Percentiles rank a stretch among this genome's conserved stretches.
Evolutionary conservation across 2,797 vertebrate species (phyloP).

Genomic region (Hydrolagus colliei): DNA sequence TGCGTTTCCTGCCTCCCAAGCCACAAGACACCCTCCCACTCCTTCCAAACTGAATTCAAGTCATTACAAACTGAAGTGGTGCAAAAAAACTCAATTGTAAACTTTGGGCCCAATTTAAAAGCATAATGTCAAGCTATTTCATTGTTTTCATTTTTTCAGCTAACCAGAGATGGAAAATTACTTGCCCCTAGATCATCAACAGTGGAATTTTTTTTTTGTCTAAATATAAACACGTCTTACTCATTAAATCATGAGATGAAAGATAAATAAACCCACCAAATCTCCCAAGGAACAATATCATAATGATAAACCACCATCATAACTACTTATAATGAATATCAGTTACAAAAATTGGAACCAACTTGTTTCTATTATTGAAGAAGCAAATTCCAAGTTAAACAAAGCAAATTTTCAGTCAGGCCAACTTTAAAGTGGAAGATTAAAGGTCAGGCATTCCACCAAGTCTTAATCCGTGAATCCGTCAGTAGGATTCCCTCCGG

Average conservation of each 20-base stretch:
- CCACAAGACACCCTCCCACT: no score
- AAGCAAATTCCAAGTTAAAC: no score
- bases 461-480: no score
- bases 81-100: background rate
- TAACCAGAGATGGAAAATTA: background rate
- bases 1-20: background rate
- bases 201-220: conserved; percentile 8
- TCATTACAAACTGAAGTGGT: background rate
- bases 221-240: background rate
- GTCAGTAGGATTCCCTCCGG: no score
- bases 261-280: background rate
- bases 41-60: no score
- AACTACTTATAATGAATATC: background rate
- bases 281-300: background rate
- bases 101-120: background rate
- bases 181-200: background rate
- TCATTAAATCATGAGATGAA: background rate
- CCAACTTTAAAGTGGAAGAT: no score
- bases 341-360: background rate
- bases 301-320: background rate
- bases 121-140: no score
- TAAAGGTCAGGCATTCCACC: no score
- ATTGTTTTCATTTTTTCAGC: background rate
- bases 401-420: no score
- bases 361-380: background rate